These are phyloP conservation scores for Drosophila rellima DNA, from an alignment of 2,888 invertebrate genomes.

Conservation along the genomic window DNA sequence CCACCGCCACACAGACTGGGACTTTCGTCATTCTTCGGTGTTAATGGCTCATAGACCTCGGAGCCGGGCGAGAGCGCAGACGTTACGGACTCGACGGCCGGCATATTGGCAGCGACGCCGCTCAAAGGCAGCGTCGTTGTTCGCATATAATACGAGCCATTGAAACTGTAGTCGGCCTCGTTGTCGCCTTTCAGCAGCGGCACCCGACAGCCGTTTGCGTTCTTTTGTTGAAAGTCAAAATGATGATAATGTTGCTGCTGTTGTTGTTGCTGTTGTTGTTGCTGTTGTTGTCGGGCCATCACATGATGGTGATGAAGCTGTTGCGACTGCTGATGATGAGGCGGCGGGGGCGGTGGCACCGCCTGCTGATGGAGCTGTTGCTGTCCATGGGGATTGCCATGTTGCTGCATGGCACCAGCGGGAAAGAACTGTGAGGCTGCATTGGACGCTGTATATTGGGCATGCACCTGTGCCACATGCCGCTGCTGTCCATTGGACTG, in stretches of 20 bases:
- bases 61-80: slow-evolving; percentile 74
- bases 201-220: slow-evolving; percentile 52
- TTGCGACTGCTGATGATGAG: slow-evolving; percentile 43
- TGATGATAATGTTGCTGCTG: slow-evolving; percentile 66
- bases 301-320: slow-evolving; percentile 56
- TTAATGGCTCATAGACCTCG: slow-evolving; percentile 77
- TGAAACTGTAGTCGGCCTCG: slow-evolving; percentile 71
- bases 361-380: slow-evolving; percentile 47
- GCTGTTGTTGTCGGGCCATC: slow-evolving; percentile 45
- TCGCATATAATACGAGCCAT: slow-evolving; percentile 70
- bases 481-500: slow-evolving; percentile 31
- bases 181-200: slow-evolving; percentile 65
- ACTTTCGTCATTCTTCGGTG: slow-evolving; percentile 77
- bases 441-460: slow-evolving; percentile 49
- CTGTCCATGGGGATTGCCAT: slow-evolving; percentile 43
- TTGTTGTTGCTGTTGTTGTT: slow-evolving; percentile 46
- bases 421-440: slow-evolving; percentile 59
- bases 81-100: slow-evolving; percentile 44
- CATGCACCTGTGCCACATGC: slow-evolving; percentile 45
- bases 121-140: slow-evolving; percentile 44
- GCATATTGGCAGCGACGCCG: slow-evolving; percentile 53
- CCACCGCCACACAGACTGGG: slow-evolving; percentile 69
- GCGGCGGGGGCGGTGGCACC: slow-evolving; percentile 15
- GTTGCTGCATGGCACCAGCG: slow-evolving; percentile 38
- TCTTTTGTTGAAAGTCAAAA: slow-evolving; percentile 65